Conservation (phyloP, 2,113 vertebrate genomes). For the Progne subis region DNA sequence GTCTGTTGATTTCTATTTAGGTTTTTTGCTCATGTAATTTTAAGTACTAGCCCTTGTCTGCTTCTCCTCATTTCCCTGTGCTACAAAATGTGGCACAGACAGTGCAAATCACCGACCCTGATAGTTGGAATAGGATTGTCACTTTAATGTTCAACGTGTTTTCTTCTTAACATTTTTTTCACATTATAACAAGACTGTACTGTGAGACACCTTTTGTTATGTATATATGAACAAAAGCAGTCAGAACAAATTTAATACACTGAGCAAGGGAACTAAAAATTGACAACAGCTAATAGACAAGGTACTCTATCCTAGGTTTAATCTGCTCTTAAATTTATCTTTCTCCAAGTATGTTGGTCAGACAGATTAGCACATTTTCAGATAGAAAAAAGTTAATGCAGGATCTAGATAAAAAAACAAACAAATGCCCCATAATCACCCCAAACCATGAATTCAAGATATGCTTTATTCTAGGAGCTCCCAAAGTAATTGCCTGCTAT, state of each 20-base stretch:
- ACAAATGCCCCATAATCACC: not conserved
- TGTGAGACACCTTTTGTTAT: constrained; percentile 51
- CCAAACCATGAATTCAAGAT: not conserved
- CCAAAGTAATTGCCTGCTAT: not conserved
- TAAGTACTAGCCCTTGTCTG: constrained; percentile 13
- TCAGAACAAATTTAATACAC: constrained; percentile 48
- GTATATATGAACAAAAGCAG: constrained; percentile 57
- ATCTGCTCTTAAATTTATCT: not conserved
- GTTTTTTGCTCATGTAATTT: constrained; percentile 39
- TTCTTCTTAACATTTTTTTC: constrained; percentile 18
- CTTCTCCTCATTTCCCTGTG: not conserved
- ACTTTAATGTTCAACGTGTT: constrained; percentile 47
- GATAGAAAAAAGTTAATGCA: not conserved
- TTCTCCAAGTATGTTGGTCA: not conserved
- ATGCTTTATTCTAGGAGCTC: not conserved
- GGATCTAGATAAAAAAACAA: not conserved
- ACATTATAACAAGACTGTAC: constrained; percentile 32
- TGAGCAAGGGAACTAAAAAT: constrained; percentile 3
- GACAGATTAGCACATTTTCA: not conserved
- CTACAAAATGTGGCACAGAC: not conserved
- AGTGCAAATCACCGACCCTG: not conserved
- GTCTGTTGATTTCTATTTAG: constrained; percentile 16
- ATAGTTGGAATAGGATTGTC: constrained; percentile 34
- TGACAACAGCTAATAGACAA: constrained; percentile 35
- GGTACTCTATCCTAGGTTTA: not conserved